Conservation (phyloP, 2,888 invertebrate genomes). For the Iphiclides podalirius region DNA sequence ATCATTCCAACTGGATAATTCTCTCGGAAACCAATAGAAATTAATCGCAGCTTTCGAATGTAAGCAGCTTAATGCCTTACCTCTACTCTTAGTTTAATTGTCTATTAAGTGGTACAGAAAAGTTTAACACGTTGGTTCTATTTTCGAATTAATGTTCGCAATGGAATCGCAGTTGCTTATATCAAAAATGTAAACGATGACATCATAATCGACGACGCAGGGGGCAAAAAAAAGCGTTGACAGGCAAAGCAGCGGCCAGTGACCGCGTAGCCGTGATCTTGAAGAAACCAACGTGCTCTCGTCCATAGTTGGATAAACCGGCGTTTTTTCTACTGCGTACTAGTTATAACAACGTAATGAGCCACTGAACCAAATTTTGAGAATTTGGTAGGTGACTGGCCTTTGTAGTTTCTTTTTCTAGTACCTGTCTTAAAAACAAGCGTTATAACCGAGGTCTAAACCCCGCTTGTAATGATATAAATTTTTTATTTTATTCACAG, state of each 20-base stretch:
- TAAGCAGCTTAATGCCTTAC: conserved; percentile 5
- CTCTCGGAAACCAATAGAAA: conserved; percentile 24
- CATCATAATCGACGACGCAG: conserved; percentile 54
- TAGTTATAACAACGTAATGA: conserved; percentile 4
- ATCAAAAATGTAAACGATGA: conserved; percentile 50
- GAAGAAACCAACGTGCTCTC: conserved; percentile 49
- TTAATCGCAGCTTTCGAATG: conserved; percentile 22
- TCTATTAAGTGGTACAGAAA: conserved; percentile 1
- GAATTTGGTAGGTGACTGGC: not conserved
- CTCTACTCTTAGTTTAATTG: not conserved
- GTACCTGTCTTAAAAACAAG: too few relatives aligned
- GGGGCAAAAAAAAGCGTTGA: conserved; percentile 55
- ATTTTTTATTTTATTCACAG: too few relatives aligned
- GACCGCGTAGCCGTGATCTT: conserved; percentile 74
- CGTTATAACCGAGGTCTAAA: too few relatives aligned
- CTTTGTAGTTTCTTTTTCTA: conserved; percentile 13
- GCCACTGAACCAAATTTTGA: not conserved
- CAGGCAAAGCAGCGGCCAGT: conserved; percentile 54
- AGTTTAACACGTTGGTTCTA: conserved; percentile 1
- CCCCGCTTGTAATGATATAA: too few relatives aligned
- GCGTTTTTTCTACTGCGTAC: not conserved
- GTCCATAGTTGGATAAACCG: not conserved
- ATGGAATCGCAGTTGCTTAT: conserved; percentile 13
- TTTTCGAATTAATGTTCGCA: conserved; percentile 17
- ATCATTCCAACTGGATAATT: conserved; percentile 26